Base-by-base conservation (phyloP, 2,113 vertebrate genomes). In the Galbula dea region DNA sequence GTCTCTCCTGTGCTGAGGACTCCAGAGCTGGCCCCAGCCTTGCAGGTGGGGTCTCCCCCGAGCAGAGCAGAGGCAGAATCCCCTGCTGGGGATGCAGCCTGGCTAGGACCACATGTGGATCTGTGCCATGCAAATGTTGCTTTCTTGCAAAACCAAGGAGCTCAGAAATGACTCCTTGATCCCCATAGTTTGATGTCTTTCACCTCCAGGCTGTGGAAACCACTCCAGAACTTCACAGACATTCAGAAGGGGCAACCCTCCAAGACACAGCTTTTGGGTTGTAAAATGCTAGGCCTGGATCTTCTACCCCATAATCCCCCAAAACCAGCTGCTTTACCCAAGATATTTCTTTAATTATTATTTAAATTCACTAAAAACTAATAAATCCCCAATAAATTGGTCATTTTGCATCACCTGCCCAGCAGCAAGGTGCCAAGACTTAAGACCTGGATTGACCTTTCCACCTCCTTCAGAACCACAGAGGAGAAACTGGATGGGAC, bases 51-150 rank as follows among this genome's bases (percentile, higher is more conserved):
- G n/a, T n/a, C n/a, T n/a, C n/a, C n/a, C n/a, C n/a, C n/a, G n/a
- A n/a, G n/a, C n/a, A n/a, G n/a, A n/a, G n/a, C n/a, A n/a, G n/a
- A n/a, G n/a, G n/a, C n/a, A n/a, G n/a, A n/a, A n/a, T n/a, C n/a
- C n/a, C n/a, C n/a, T n/a, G n/a, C n/a, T n/a, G n/a, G n/a, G n/a
- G n/a, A n/a, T n/a, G n/a, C n/a, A n/a, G n/a, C n/a, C n/a, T n/a
- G n/a, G n/a, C n/a, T n/a, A n/a, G n/a, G 7, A 16, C 4, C 1
- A 0, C 0, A 6, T 45, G 32, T 32, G 69, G 48, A 26, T 74
- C 49, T 10, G 21, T 32, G 57, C 57, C 3, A 0, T 10, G 19
- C 29, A 37, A 89, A 45, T 2, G 9, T 3, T 3, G 7, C 3
- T 22, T 26, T 4, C 15, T 11, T 24, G 51, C 55, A 39, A 85